Evolutionary conservation across 2,113 vertebrate genomes (phyloP), one percentile per base, ranked within the genome.

Genomic region (Rhodinocichla rosea): DNA sequence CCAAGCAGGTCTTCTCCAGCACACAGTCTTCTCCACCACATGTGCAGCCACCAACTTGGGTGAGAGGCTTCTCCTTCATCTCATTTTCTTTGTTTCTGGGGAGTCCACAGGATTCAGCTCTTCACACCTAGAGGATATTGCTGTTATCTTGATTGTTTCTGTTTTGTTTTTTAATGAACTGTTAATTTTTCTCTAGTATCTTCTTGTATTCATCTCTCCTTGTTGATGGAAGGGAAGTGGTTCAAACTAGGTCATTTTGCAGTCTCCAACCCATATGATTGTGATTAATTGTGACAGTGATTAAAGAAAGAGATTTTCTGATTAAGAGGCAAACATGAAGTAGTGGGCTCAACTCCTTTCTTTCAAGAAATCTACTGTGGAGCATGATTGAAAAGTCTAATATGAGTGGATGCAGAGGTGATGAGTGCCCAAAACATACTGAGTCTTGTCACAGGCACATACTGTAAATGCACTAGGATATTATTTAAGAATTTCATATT

Each of bases 351-450:
- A 9, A 6, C 10, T 45, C 7, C 13, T 32, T 70, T 64, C 35
- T 3, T 0, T 18, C 39, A 44, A 35, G 30, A 18, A 67, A 33
- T 55, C 23, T 20, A 4, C 42, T 26, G 13, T 23, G 7, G 11
- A 64, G 3, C 10, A 14, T 9, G 44, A 28, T 5, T 0, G 1
- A 60, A 53, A 1, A 7, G 5, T 18, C 33, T 68, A 13, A 7
- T n/a, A 12, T 4, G 2, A 21, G 4, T n/a, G 40, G 60, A 44
- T 44, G 22, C 8, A 47, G 49, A 55, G 7, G 5, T 68, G 35
- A 70, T 19, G 21, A 59, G 23, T 40, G 19, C 6, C 39, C 27
- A 60, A 24, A 82, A 24, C 8, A 3, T 26, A 6, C 28, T 24
- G 40, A 86, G 22, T 12, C n/a, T 74, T 74, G 39, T 47, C 15